Evolutionary conservation across 2,113 vertebrate genomes (phyloP), one percentile per base, ranked within the genome.

Genomic region (Oriolus oriolus): DNA sequence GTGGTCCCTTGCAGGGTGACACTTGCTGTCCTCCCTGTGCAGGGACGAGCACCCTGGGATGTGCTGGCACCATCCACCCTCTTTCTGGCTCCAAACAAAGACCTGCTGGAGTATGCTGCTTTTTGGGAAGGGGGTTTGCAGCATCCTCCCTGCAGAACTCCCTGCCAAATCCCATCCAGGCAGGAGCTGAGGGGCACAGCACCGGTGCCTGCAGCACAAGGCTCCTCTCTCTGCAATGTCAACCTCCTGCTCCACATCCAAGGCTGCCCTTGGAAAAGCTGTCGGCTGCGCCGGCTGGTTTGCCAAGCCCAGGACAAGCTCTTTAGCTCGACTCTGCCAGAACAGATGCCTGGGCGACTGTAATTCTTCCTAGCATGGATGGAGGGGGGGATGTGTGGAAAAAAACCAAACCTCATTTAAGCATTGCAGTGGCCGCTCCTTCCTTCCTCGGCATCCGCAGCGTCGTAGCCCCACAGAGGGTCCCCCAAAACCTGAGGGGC

Each of bases 271-370:
- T 95, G 96, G 95, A 95, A 91, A 86, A 94, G 92, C 95, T 95
- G 94, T 84, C 85, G 94, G 93, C 94, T 90, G 94, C 4, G 33
- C 96, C 2, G 84, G 54, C 80, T 80, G 76, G n/a, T 89, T 77
- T 97, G 95, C 96, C 93, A 97, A 97, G 95, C 93, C 93, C 93
- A 84, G 94, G 94, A 92, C 93, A 90, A 97, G 95, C 94, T 92
- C 94, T 94, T 95, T 84, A 92, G 89, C 94, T 95, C 33, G 4
- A 70, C 93, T 94, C 91, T 94, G 95, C 93, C 96, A 95, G 93
- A 95, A 94, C 89, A 95, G 95, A 96, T 95, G 95, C 86, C 93
- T 87, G 89, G 94, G 84, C 49, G 70, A 92, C 94, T 82, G 93
- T 86, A 95, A 95, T 95, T 93, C 93, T 92, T 93, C 89, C 93